Percentiles rank a stretch among this genome's conserved stretches.
Conservation (phyloP, 2,113 vertebrate species). For the Heptranchias perlo region DNA sequence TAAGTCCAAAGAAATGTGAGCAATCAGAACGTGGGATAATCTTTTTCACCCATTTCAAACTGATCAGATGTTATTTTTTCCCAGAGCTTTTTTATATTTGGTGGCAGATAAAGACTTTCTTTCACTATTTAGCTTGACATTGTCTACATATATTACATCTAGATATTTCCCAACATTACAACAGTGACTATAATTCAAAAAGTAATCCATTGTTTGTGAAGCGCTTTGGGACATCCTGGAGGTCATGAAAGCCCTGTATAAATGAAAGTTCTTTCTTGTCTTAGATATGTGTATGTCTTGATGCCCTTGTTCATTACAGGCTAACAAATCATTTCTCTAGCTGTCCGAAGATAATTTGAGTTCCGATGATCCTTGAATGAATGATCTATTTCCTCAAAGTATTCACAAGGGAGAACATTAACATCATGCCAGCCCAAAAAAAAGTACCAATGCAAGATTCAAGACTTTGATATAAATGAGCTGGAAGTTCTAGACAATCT, state of each 20-base stretch:
- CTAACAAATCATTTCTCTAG: too few species aligned
- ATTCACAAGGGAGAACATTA: not conserved
- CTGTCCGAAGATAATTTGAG: not conserved
- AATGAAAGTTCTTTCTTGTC: not conserved
- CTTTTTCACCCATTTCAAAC: not conserved
- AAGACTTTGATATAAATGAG: too few species aligned
- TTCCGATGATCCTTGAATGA: not conserved
- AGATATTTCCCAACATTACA: not conserved
- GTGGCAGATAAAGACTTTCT: not conserved
- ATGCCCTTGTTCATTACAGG: not conserved
- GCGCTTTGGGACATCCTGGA: not conserved
- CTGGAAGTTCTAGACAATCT: too few species aligned
- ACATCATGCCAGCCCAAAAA: too few species aligned
- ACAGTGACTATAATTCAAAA: not conserved
- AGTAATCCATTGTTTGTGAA: not conserved
- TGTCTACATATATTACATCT: not conserved
- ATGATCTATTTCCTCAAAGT: too few species aligned
- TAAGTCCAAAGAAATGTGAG: not conserved
- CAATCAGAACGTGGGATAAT: not conserved
- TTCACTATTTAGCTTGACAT: not conserved
- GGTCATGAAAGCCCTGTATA: not conserved
- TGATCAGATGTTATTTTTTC: not conserved
- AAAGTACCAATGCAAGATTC: too few species aligned
- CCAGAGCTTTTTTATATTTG: not conserved
- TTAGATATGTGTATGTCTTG: not conserved